Base-by-base conservation (phyloP, 1,140 invertebrate genomes). In the Zaprionus camerounensis region DNA sequence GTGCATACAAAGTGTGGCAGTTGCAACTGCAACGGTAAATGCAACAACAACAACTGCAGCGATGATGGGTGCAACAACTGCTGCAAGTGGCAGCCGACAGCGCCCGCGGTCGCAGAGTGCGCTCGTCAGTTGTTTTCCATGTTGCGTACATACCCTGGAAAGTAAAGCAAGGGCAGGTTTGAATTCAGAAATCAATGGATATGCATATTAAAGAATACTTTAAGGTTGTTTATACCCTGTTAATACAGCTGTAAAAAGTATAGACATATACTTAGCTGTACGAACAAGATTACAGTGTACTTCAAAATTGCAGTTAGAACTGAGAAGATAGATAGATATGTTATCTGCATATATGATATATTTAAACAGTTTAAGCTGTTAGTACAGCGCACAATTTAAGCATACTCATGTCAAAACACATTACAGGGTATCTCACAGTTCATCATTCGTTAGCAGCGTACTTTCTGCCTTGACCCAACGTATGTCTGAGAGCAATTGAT, bases 1-100 rank as follows among this genome's bases (percentile, higher is more conserved):
- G 64, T 61, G 64, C 64, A 74, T 56, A 46, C 65, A 69, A 59
- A 67, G 64, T 59, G 71, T 67, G 64, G 64, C 71, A 73, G 71
- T 66, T 58, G 70, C 70, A 72, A 61, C 24, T 55, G 49, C 13
- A 41, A 22, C 11, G 7, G 34, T n/a, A 26, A 36, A 31, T 9
- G 13, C 44, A 28, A 17, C 57, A 49, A 65, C 55, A 26, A n/a
- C 36, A 26, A 49, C 41, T 26, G 41, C 20, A 51, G 13, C 49
- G 17, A 31, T 34, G 9, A 34, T 34, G 31, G 31, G 31, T 34
- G 31, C 20, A 63, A 44, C 34, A 6, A 26, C 41, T 26, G 28
- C 41, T 55, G 36, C 34, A 64, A 64, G 17, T 51, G 62, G 41
- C 62, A 53, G 49, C 28, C 64, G 36, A 70, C 63, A 65, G 53